A percentile compares a stretch with the other conserved stretches of the same genome.
Evolutionary conservation across 2,888 invertebrate species (phyloP).

Genomic region (Vesta saturnalis): DNA sequence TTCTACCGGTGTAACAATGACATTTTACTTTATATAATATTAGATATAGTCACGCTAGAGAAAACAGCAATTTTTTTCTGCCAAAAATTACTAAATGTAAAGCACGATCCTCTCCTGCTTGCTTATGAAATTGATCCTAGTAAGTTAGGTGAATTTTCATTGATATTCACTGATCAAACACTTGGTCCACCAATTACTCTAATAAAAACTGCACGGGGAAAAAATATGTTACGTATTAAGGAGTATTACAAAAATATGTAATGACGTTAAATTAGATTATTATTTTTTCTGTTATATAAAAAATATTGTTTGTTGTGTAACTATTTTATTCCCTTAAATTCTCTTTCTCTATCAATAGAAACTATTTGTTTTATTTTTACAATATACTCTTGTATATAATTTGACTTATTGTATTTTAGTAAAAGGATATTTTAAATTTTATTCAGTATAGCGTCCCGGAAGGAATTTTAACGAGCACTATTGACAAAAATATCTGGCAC

Average conservation of each 20-base stretch:
- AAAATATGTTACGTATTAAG: slow-evolving; percentile 21
- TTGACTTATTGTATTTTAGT: too few species aligned
- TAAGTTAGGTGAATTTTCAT: slow-evolving; percentile 20
- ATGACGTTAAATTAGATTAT: neutral
- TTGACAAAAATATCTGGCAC: too few species aligned
- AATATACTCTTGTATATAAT: too few species aligned
- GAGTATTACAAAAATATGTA: slow-evolving; percentile 5
- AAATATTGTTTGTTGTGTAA: neutral
- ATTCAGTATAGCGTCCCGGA: too few species aligned
- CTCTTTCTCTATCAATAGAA: too few species aligned
- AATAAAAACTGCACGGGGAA: slow-evolving; percentile 35
- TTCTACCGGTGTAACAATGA: slow-evolving; percentile 28
- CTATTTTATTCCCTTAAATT: too few species aligned
- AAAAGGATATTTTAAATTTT: too few species aligned
- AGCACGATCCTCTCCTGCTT: slow-evolving; percentile 5
- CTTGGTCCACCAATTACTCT: slow-evolving; percentile 31
- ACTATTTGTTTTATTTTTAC: too few species aligned
- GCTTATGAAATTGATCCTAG: slow-evolving; percentile 14
- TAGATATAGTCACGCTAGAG: slow-evolving; percentile 26
- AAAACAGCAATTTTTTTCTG: slow-evolving; percentile 8
- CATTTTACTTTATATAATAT: slow-evolving; percentile 22
- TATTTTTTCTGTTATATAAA: neutral
- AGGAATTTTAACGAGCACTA: too few species aligned
- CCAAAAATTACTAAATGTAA: slow-evolving; percentile 12
- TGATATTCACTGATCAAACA: slow-evolving; percentile 18